Base-by-base conservation (phyloP, 2,888 invertebrate genomes). In the Drosophila diplacantha region DNA sequence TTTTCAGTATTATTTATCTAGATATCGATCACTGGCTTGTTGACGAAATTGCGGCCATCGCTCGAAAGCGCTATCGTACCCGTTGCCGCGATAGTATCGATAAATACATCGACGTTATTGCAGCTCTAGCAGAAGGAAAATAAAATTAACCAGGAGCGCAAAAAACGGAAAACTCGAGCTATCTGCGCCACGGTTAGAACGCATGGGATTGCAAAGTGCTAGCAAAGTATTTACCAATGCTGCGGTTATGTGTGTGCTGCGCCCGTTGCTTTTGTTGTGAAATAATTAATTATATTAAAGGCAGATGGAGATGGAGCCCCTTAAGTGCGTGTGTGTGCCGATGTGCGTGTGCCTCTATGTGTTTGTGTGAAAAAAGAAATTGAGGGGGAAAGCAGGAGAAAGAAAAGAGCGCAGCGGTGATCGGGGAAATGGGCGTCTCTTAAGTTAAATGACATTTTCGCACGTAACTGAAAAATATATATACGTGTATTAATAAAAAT, bases 401-500 rank as follows among this genome's bases (percentile, higher is more conserved):
- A 47, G 44, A 65, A 39, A 46, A 51, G 34, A 43, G 43, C 18
- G 20, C 24, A 53, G 39, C 37, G 61, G 29, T 29, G 29, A 44
- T 54, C 31, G 46, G 64, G 39, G 20, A 53, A 64, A 57, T 57
- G 71, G 71, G 69, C 69, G 69, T 69, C 70, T 54, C 51, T 51
- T 41, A 49, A 65, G 71, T 69, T 70, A 69, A 69, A 69, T 69
- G 71, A 69, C 69, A 69, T 63, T 70, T 69, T 70, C 57, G 71
- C 69, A 69, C 69, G 69, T 69, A 69, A 69, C 66, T 53, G 64
- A 69, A 69, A 69, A 70, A 64, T 69, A 68, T 70, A 70, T 70
- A 68, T 55, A 68, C 70, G 43, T 68, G 55, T 63, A 63, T 70
- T 70, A 81, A 83, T 77, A 83, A 83, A 77, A 77, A 77, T 81